Conservation (phyloP, 1,140 invertebrate genomes). For the Drosophila suzukii region DNA sequence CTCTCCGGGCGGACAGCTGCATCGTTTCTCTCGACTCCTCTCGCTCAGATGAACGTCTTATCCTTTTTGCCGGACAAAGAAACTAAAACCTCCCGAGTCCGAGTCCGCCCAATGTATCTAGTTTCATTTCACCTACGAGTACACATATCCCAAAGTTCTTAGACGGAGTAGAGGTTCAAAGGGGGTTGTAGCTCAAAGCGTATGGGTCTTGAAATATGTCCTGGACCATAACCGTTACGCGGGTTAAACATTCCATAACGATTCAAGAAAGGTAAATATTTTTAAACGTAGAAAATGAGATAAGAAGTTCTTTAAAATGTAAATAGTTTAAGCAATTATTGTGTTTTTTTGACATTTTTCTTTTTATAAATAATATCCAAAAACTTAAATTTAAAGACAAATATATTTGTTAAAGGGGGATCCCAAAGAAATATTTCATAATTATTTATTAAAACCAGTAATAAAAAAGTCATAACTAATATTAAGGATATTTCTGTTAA, state of each 20-base stretch:
- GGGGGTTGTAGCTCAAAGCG: neutral
- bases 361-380: too few relatives aligned
- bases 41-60: slow-evolving; percentile 45
- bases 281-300: too few relatives aligned
- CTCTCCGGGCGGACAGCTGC: slow-evolving; percentile 37
- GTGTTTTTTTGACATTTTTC: too few relatives aligned
- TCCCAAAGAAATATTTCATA: too few relatives aligned
- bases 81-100: slow-evolving; percentile 29
- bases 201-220: neutral
- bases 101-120: slow-evolving; percentile 36
- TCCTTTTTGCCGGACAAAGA: slow-evolving; percentile 45
- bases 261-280: neutral
- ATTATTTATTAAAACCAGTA: too few relatives aligned
- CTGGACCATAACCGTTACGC: neutral
- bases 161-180: slow-evolving; percentile 4
- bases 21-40: slow-evolving; percentile 24
- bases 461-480: too few relatives aligned
- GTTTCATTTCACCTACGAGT: slow-evolving; percentile 42
- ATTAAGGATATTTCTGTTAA: too few relatives aligned
- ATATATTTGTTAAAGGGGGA: too few relatives aligned
- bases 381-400: too few relatives aligned
- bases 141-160: slow-evolving; percentile 21
- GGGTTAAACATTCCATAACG: too few relatives aligned
- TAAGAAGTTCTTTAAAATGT: too few relatives aligned
- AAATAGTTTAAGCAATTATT: too few relatives aligned